Conservation (phyloP, 2,797 vertebrate genomes). For the Tympanoctomys barrerae region DNA sequence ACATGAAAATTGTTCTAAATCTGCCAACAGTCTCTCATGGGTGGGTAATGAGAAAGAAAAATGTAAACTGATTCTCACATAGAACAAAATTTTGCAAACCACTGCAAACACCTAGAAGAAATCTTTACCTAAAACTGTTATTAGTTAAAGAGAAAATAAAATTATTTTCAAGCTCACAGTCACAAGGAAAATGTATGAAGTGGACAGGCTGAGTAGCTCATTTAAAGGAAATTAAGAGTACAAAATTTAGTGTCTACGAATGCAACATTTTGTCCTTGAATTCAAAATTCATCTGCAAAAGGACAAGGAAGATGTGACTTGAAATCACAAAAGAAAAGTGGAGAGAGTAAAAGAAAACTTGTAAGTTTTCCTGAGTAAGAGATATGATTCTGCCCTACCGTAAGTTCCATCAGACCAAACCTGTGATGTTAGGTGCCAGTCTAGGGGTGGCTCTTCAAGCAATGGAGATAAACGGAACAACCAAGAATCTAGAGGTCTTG, state of each 20-base stretch:
- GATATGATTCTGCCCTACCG: background rate
- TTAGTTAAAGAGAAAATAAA: conserved; percentile 43
- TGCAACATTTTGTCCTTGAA: background rate
- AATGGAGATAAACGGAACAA: background rate
- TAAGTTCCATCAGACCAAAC: background rate
- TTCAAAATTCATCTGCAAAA: background rate
- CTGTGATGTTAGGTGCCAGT: background rate
- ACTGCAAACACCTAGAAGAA: background rate
- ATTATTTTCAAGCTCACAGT: conserved; percentile 29
- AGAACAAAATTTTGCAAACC: conserved; percentile 58
- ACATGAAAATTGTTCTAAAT: conserved; percentile 21
- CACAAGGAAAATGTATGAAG: conserved; percentile 4
- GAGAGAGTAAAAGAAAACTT: background rate
- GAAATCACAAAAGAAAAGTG: background rate
- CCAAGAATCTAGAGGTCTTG: background rate
- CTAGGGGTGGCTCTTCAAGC: background rate
- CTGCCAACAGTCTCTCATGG: background rate
- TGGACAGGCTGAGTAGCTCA: background rate
- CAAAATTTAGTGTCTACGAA: conserved; percentile 31
- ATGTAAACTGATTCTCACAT: background rate
- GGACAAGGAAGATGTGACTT: background rate
- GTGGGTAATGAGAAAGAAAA: background rate
- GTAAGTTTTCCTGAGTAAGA: background rate
- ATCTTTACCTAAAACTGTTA: conserved; percentile 18
- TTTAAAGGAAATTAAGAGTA: conserved; percentile 22